phyloP scores from a whole-genome alignment of 30 jellyfish, hydroid and myxozoan species.

The Clytia hemisphaerica region DNA sequence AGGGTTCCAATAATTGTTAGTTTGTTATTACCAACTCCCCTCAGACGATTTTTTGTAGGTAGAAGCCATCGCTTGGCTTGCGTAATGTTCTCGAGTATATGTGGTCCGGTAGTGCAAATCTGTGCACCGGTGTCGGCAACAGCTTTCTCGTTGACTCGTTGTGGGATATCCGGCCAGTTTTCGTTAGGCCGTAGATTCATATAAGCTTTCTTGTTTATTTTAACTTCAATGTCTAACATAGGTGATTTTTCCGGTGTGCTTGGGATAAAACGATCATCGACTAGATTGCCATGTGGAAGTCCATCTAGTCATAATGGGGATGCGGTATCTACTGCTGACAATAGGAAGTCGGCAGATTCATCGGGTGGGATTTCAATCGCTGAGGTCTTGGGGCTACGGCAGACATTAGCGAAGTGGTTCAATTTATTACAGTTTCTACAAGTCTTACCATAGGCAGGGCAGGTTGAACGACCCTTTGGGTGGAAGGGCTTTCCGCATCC shows the following conservation, averaged over 20 bases:
- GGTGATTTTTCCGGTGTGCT: not conserved
- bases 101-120: slow-evolving; percentile 5
- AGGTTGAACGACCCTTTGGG: no score
- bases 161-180: not conserved
- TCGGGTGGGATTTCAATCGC: not conserved
- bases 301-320: not conserved
- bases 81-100: no score
- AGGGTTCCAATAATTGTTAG: slow-evolving; percentile 6
- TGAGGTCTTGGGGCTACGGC: not conserved
- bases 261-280: not conserved
- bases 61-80: no score
- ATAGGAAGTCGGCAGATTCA: not conserved
- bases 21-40: not conserved
- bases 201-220: not conserved
- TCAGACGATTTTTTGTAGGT: slow-evolving; percentile 5
- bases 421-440: no score
- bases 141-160: not conserved
- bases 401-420: no score
- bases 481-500: no score
- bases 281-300: not conserved
- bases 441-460: no score
- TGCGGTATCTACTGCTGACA: slow-evolving; percentile 1
- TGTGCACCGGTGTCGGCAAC: slow-evolving; percentile 24
- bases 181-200: not conserved
- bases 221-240: not conserved